Evolutionary conservation across 2,888 invertebrate genomes (phyloP), one percentile per base, ranked within the genome.

Genomic region (Nasonovia ribisnigri): DNA sequence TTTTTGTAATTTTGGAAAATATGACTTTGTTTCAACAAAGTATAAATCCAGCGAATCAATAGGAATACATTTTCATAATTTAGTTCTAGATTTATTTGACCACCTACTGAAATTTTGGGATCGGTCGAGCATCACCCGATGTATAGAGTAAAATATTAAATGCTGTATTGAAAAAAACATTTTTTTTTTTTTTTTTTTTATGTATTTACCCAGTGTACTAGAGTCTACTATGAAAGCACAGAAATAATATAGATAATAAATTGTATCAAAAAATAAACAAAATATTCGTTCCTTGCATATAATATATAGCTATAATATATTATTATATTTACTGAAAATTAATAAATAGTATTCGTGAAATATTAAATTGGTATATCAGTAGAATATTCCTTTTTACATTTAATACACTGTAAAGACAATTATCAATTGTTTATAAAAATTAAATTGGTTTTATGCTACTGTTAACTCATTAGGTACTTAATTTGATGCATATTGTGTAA

Each of bases 51-150:
- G 1, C 20, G 36, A n/a, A 77, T n/a, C 1, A 5, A 67, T 67
- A 16, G n/a, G n/a, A n/a, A n/a, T 36, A 67, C 36, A 5, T 67
- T 36, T 36, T 5, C 20, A 36, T 36, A 36, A 20, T 36, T 67
- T 16, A 36, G n/a, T 67, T 1, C n/a, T 13, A 13, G 67, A 67
- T 36, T n/a, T 36, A 36, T 67, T 13, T 6, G n/a, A 67, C n/a
- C 5, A 36, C 0, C n/a, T 16, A 67, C 1, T 36, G 36, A 1
- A 67, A 67, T n/a, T 0, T n/a, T 16, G n/a, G 0, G n/a, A n/a
- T n/a, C 13, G 1, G 5, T 16, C n/a, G 13, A 67, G 67, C n/a
- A 36, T 5, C 1, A 13, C 4, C 4, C 13, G 13, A n/a, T 67
- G 29, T n/a, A 67, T 13, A n/a, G 13, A n/a, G 13, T 16, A n/a